phyloP scores from a whole-genome alignment of 2,797 vertebrate species.

The Prionace glauca region DNA sequence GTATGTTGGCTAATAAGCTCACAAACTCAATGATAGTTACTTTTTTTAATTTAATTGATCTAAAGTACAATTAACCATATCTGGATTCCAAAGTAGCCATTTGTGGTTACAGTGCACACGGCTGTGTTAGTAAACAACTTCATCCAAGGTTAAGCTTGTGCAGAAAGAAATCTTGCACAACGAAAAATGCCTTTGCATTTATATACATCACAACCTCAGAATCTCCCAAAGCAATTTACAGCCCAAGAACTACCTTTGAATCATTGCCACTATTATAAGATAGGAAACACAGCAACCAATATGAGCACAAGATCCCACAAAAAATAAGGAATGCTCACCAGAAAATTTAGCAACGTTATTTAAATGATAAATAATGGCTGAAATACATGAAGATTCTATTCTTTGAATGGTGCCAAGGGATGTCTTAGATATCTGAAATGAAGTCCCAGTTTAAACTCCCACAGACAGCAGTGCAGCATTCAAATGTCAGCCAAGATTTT shows the following conservation, averaged over 20 bases:
- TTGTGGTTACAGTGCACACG: not conserved
- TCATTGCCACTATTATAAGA: not conserved
- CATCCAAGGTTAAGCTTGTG: not conserved
- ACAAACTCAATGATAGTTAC: not conserved
- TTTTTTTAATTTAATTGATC: not conserved
- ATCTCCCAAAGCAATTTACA: not conserved
- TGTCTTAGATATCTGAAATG: not conserved
- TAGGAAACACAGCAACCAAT: not conserved
- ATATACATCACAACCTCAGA: not conserved
- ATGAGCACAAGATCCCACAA: not conserved
- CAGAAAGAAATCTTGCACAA: not conserved
- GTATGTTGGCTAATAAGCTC: not conserved
- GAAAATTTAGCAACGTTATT: not conserved
- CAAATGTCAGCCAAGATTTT: not conserved
- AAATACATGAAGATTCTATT: not conserved
- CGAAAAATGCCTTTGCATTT: not conserved
- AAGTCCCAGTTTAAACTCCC: not conserved
- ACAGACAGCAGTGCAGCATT: not conserved
- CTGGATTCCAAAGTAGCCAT: not conserved
- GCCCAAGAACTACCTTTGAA: not conserved
- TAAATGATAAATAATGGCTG: no score
- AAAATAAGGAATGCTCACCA: not conserved
- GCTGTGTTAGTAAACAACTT: not conserved
- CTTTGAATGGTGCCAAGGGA: not conserved
- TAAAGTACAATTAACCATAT: not conserved